Base-by-base conservation (phyloP, 2,888 invertebrate genomes). In the Apeira syringaria region DNA sequence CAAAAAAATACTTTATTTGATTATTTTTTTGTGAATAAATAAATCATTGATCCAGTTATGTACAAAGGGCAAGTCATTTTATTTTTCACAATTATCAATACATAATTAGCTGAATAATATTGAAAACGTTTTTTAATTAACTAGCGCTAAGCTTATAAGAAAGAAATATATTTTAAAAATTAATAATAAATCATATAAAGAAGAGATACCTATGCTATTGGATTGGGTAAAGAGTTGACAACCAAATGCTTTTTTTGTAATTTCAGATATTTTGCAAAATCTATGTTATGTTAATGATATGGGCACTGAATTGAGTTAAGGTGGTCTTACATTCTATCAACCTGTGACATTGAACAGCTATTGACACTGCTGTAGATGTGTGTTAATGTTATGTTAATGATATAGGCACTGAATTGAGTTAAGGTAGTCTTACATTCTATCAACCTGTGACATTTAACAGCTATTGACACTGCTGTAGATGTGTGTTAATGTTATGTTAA, bases 101-200 rank as follows among this genome's bases (percentile, higher is more conserved):
- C 38, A 34, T 39, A 32, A 33, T 15, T 44, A 46, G 45, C 39
- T 35, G 45, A 46, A 29, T n/a, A 12, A 39, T 45, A 39, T 45
- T 34, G 38, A 39, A 45, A 34, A 34, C 27, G 4, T 47, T 50
- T 52, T 44, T 20, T 20, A 20, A 7, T 20, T 7, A 47, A 47
- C 47, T 56, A 53, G 49, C 36, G 50, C 48, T 50, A 52, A 35
- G 44, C 44, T 52, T 52, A n/a, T n/a, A 54, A 33, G 25, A 22
- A 38, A 48, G 50, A 46, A 50, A 43, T 34, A 43, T 38, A 51
- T 27, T n/a, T n/a, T 49, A 49, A 48, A 47, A 37, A 54, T 30
- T 39, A 33, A 33, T 36, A 37, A 10, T 29, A 47, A 44, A 53
- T 18, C 20, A 13, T 22, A 31, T 44, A 47, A 47, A 30, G 8